Evolutionary conservation across 2,797 vertebrate genomes (phyloP).

Genomic region (Helostoma temminkii): DNA sequence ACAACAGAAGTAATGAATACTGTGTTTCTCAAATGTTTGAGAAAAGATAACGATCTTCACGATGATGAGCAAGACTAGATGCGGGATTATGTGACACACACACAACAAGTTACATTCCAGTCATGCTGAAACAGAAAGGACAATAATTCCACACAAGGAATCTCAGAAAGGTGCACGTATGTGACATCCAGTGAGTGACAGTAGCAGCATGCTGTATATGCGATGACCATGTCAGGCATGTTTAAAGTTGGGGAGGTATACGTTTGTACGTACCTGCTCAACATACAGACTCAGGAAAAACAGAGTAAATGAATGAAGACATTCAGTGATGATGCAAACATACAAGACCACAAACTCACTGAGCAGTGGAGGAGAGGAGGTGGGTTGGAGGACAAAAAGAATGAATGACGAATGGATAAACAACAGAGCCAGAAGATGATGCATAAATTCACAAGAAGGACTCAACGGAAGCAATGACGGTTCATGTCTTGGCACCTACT

Average conservation of each 20-base stretch:
- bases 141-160: slow-evolving; percentile 50
- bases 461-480: slow-evolving; percentile 23
- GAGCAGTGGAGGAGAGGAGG: slow-evolving; percentile 33
- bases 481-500: slow-evolving; percentile 10
- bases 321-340: slow-evolving; percentile 16
- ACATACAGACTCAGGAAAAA: slow-evolving; percentile 26
- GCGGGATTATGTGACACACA: slow-evolving; percentile 49
- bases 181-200: slow-evolving; percentile 48
- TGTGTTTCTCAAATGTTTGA: not conserved
- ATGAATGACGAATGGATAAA: slow-evolving; percentile 35
- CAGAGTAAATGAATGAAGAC: slow-evolving; percentile 7
- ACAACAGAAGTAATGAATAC: not conserved
- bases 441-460: slow-evolving; percentile 17
- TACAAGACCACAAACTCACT: not conserved
- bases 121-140: slow-evolving; percentile 63
- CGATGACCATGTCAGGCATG: slow-evolving; percentile 55
- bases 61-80: slow-evolving; percentile 8
- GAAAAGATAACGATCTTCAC: not conserved
- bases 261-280: slow-evolving; percentile 27
- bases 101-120: slow-evolving; percentile 37
- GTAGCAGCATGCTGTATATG: slow-evolving; percentile 63
- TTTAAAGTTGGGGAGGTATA: slow-evolving; percentile 34
- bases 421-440: slow-evolving; percentile 25
- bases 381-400: not conserved
- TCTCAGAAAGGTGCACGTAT: slow-evolving; percentile 29